These are phyloP conservation scores for Apaloderma vittatum DNA, from an alignment of 2,113 vertebrate genomes.

Conservation along the genomic window DNA sequence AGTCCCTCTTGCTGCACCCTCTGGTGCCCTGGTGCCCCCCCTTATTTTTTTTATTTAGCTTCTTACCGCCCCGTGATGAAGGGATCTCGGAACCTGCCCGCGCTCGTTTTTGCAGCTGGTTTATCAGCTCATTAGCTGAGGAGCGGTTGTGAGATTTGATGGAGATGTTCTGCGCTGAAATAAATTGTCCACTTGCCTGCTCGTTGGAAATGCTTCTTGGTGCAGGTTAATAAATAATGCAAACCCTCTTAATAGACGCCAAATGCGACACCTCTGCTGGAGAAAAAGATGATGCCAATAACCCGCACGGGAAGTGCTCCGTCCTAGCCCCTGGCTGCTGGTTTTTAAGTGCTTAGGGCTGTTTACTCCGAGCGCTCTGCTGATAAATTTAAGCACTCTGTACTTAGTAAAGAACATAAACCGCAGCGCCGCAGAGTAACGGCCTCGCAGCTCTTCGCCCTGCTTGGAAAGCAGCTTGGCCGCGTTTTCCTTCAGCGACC, in stretches of 20 bases:
- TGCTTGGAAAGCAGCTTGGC: constrained; percentile 33
- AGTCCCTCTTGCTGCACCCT: fast-evolving
- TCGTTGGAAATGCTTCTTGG: constrained; percentile 20
- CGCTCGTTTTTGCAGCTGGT: background rate
- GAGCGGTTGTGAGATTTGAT: background rate
- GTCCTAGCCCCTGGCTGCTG: background rate
- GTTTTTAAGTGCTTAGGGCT: constrained; percentile 60
- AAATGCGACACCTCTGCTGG: background rate
- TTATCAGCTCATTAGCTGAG: background rate
- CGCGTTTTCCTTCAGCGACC: background rate
- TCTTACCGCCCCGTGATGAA: fast-evolving
- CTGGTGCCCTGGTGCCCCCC: too few species aligned
- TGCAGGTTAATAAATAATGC: constrained; percentile 72
- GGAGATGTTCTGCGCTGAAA: background rate
- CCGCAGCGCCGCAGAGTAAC: constrained; percentile 28
- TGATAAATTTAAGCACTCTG: constrained; percentile 70
- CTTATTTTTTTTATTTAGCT: background rate
- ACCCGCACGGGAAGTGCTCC: background rate
- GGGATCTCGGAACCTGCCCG: background rate
- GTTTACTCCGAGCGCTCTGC: constrained; percentile 59
- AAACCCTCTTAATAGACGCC: constrained; percentile 48
- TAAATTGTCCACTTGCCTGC: background rate
- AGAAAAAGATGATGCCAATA: constrained; percentile 47
- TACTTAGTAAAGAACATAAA: constrained; percentile 65
- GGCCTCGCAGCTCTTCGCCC: constrained; percentile 16